phyloP scores from a whole-genome alignment of 2,113 vertebrate species.

The Indicator maculatus region DNA sequence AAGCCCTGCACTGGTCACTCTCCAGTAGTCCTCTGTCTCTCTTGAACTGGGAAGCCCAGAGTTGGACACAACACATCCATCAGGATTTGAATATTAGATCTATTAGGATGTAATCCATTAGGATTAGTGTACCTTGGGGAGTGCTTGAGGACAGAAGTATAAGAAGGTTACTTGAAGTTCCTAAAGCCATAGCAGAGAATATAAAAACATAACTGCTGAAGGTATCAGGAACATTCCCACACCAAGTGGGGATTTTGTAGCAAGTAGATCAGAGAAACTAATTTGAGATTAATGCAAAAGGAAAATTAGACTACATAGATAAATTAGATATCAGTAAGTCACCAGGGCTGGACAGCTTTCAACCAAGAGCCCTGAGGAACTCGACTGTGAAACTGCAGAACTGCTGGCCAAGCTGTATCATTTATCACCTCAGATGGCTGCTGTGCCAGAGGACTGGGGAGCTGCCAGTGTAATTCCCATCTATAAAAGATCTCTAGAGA shows the following conservation, averaged over 20 bases:
- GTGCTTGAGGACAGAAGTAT: not conserved
- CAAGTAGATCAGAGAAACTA: not conserved
- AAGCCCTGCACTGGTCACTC: too few relatives aligned
- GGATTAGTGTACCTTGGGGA: not conserved
- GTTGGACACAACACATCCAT: not conserved
- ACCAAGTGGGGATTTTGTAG: not conserved
- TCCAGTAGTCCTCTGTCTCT: too few relatives aligned
- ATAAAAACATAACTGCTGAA: not conserved
- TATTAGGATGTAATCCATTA: not conserved
- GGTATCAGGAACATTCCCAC: not conserved
- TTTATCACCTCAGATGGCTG: not conserved
- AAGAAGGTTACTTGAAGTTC: not conserved
- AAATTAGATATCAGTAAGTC: not conserved
- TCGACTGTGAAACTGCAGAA: not conserved
- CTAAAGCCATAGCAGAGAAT: not conserved
- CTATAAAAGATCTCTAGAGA: constrained; percentile 8
- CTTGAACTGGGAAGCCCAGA: too few relatives aligned
- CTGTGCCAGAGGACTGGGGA: constrained; percentile 5
- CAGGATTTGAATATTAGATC: not conserved
- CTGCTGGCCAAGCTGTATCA: not conserved
- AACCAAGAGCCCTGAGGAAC: not conserved
- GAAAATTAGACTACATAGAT: not conserved
- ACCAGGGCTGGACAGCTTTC: not conserved
- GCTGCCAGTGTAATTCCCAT: not conserved
- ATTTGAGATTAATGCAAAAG: not conserved